Conservation (phyloP, 2,888 invertebrate genomes). For the Bembecia ichneumoniformis region DNA sequence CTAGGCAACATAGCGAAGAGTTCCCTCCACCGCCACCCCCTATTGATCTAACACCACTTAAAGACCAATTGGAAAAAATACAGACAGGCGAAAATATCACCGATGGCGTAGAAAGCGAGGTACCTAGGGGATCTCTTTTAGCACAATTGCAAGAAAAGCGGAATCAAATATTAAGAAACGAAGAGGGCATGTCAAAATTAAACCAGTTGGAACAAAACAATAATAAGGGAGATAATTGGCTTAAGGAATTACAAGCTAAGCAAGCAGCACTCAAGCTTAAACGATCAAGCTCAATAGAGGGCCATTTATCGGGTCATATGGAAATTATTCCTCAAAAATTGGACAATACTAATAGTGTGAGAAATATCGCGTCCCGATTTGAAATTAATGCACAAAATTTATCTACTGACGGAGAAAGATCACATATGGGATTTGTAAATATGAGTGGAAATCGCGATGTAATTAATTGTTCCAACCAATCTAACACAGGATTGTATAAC, state of each 20-base stretch:
- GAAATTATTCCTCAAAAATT: conserved; percentile 27
- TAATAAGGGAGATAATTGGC: conserved; percentile 75
- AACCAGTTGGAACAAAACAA: conserved; percentile 43
- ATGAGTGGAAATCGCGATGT: conserved; percentile 61
- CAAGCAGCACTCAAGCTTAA: conserved; percentile 72
- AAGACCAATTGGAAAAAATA: conserved; percentile 72
- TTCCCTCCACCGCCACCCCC: conserved; percentile 92
- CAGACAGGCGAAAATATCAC: conserved; percentile 24
- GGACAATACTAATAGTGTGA: conserved; percentile 69
- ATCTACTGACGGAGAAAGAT: conserved; percentile 40
- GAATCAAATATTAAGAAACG: conserved; percentile 71
- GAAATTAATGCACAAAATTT: conserved; percentile 62
- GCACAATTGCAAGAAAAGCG: conserved; percentile 77
- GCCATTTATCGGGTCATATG: conserved; percentile 40
- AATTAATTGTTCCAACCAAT: conserved; percentile 54
- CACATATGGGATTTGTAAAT: conserved; percentile 54
- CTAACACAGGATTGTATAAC: conserved; percentile 42
- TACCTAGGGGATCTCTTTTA: conserved; percentile 61
- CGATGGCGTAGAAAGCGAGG: conserved; percentile 37
- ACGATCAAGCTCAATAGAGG: conserved; percentile 48
- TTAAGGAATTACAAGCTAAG: conserved; percentile 85
- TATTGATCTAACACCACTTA: conserved; percentile 77
- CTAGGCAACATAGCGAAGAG: conserved; percentile 89
- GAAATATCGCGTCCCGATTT: conserved; percentile 87
- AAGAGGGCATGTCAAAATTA: conserved; percentile 37